These are phyloP conservation scores for Leucophenga montana DNA, from an alignment of 2,888 invertebrate species.

Conservation along the genomic window DNA sequence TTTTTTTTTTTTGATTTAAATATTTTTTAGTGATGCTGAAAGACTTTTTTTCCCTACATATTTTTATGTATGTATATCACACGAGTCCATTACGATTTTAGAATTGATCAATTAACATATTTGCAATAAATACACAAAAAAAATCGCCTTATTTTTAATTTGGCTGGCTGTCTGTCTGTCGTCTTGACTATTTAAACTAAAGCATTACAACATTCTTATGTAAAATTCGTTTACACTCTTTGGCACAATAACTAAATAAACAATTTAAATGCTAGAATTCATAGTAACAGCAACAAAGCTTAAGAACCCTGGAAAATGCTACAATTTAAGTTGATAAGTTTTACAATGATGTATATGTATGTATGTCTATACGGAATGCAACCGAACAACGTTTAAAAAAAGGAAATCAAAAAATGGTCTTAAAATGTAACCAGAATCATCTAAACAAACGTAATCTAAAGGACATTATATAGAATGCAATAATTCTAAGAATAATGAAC, in stretches of 20 bases:
- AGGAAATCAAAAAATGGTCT: too few relatives aligned
- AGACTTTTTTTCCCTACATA: constrained; percentile 37
- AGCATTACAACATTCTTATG: too few relatives aligned
- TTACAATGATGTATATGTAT: constrained; percentile 37
- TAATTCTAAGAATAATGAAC: constrained; percentile 77
- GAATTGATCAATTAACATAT: too few relatives aligned
- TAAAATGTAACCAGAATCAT: constrained; percentile 46
- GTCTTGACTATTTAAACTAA: too few relatives aligned
- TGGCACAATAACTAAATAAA: constrained; percentile 53
- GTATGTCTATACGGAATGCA: constrained; percentile 23
- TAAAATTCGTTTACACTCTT: constrained; percentile 45
- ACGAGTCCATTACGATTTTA: constrained; percentile 10
- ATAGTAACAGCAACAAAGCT: neutral
- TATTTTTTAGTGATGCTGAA: constrained; percentile 50
- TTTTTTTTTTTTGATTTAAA: neutral
- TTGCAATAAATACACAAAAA: too few relatives aligned
- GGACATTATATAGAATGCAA: constrained; percentile 81
- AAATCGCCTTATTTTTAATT: too few relatives aligned
- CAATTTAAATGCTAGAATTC: constrained; percentile 54
- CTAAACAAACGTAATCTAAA: constrained; percentile 76
- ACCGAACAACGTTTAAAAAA: neutral
- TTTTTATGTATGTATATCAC: constrained; percentile 15
- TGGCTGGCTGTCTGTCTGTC: too few relatives aligned
- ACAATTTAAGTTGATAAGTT: too few relatives aligned
- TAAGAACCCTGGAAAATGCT: constrained; percentile 40